Conservation (phyloP, 2,797 vertebrate genomes). For the Enteromius paludinosus region DNA sequence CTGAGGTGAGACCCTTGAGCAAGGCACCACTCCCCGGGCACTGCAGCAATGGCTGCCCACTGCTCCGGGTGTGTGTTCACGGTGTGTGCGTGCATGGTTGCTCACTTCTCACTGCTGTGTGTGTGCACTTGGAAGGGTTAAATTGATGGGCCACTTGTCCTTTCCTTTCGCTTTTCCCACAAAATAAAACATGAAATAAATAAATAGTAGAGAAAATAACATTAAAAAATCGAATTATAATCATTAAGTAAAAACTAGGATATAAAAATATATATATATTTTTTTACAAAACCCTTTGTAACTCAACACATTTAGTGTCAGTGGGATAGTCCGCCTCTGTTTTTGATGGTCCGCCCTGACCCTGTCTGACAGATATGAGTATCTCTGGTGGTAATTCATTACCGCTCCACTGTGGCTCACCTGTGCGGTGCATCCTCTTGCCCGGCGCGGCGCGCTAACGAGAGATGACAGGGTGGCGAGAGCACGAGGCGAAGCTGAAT, state of each 20-base stretch:
- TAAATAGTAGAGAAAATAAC: not conserved
- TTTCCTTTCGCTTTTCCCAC: too few relatives aligned
- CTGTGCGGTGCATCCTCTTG: slow-evolving; percentile 19
- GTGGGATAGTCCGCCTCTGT: not conserved
- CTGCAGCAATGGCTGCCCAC: too few relatives aligned
- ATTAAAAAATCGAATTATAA: not conserved
- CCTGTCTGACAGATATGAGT: slow-evolving; percentile 17
- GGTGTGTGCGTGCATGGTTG: too few relatives aligned
- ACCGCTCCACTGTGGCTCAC: slow-evolving; percentile 28
- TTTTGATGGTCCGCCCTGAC: not conserved
- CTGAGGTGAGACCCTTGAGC: too few relatives aligned
- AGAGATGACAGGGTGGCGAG: slow-evolving; percentile 50
- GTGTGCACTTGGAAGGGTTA: too few relatives aligned
- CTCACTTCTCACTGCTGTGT: too few relatives aligned
- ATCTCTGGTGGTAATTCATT: slow-evolving; percentile 48
- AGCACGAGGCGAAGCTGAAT: slow-evolving; percentile 34
- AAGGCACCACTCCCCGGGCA: too few relatives aligned
- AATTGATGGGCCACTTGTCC: too few relatives aligned
- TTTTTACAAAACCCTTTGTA: not conserved
- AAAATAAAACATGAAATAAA: not conserved
- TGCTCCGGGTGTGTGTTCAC: too few relatives aligned
- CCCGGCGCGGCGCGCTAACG: slow-evolving; percentile 38
- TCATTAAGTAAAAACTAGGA: not conserved
- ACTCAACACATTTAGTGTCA: not conserved
- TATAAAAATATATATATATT: not conserved